phyloP scores from a whole-genome alignment of 1,140 invertebrate species.

The Drosophila bocki region DNA sequence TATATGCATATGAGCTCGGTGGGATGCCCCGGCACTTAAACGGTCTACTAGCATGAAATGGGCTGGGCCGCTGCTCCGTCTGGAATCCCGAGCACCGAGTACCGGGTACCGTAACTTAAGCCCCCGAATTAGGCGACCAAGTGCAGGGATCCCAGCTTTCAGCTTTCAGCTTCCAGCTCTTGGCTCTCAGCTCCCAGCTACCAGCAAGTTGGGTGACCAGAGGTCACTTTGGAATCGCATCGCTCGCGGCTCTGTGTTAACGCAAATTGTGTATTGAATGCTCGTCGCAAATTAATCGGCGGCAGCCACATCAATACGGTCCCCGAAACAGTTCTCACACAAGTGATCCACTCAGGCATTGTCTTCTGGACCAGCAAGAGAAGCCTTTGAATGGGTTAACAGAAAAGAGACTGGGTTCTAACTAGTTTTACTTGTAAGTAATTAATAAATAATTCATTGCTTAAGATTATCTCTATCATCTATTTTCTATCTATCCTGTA shows the following conservation, averaged over 20 bases:
- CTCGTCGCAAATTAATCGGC: constrained; percentile 7
- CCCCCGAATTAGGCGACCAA: constrained; percentile 59
- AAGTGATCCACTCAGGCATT: background rate
- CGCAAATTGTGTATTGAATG: constrained; percentile 18
- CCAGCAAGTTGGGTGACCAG: constrained; percentile 6
- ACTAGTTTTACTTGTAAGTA: no score
- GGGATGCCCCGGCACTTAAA: constrained; percentile 54
- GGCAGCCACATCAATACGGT: background rate
- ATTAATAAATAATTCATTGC: no score
- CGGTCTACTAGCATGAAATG: constrained; percentile 70
- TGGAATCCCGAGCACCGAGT: constrained; percentile 6
- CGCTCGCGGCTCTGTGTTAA: constrained; percentile 15
- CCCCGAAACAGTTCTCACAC: constrained; percentile 4
- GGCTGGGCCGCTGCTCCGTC: constrained; percentile 37
- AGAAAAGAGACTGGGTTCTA: no score
- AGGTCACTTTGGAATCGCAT: constrained; percentile 8
- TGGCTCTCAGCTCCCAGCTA: background rate
- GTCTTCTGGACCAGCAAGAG: background rate
- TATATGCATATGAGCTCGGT: constrained; percentile 71
- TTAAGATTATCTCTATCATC: no score
- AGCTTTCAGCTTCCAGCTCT: background rate
- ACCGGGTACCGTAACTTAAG: constrained; percentile 66
- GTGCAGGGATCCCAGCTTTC: background rate
- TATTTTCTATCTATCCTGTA: no score
- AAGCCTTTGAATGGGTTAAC: background rate